Evolutionary conservation across 2,888 invertebrate species (phyloP).

Genomic region (Pachycephus smyrnensis): DNA sequence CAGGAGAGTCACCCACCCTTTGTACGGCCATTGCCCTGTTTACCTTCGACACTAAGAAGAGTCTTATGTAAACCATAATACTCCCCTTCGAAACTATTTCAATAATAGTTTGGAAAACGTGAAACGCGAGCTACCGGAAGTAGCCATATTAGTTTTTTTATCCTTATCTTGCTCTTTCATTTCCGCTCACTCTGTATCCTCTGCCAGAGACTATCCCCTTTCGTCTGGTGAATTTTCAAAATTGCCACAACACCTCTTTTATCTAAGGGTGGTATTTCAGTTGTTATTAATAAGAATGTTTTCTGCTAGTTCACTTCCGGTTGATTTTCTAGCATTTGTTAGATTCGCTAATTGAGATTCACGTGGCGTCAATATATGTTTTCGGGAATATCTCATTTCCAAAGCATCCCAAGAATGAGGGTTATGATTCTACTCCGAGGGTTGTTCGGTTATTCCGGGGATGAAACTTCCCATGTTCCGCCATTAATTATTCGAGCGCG

Average conservation of each 20-base stretch:
- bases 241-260: not conserved
- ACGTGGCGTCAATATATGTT: not conserved
- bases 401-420: not conserved
- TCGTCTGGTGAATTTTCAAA: not conserved
- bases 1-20: not conserved
- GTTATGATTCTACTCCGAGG: not conserved
- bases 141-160: not conserved
- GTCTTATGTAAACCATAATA: conserved; percentile 25
- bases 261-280: not conserved
- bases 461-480: not conserved
- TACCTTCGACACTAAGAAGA: conserved; percentile 15
- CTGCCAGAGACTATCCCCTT: no score
- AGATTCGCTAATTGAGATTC: not conserved
- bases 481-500: not conserved
- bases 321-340: not conserved
- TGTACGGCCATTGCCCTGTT: not conserved
- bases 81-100: conserved; percentile 41
- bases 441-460: not conserved
- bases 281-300: not conserved
- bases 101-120: conserved; percentile 32
- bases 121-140: not conserved
- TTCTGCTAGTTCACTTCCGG: not conserved
- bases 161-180: not conserved
- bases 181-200: not conserved
- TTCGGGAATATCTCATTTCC: not conserved